A percentile compares a stretch with the other conserved stretches of the same genome.
Conservation (phyloP, 2,888 invertebrate genomes). For the Heteromyza rotundicornis region DNA sequence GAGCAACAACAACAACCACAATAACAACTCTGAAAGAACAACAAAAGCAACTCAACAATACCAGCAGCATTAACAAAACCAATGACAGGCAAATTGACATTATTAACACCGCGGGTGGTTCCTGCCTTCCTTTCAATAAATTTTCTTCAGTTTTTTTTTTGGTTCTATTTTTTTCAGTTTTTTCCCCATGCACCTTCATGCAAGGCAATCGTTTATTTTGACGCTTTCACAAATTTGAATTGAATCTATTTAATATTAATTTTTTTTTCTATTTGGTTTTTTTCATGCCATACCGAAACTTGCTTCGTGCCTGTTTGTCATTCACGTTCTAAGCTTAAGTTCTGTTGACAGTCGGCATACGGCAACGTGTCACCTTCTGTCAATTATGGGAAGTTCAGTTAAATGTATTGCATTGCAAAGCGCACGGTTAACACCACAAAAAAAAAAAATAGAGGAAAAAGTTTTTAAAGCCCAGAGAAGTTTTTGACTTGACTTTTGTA, state of each 20-base stretch:
- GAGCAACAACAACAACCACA: slow-evolving; percentile 5
- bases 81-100: slow-evolving; percentile 43
- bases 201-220: slow-evolving; percentile 14
- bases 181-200: background rate
- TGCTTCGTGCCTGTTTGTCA: background rate
- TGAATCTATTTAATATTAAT: slow-evolving; percentile 5
- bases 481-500: too few relatives aligned
- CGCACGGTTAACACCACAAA: too few relatives aligned
- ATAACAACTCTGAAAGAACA: slow-evolving; percentile 12
- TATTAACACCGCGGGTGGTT: slow-evolving; percentile 41
- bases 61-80: slow-evolving; percentile 19
- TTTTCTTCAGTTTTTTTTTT: background rate
- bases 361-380: slow-evolving; percentile 29
- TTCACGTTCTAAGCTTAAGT: slow-evolving; percentile 6
- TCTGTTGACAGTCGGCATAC: slow-evolving; percentile 25
- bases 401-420: slow-evolving; percentile 25
- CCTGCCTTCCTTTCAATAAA: slow-evolving; percentile 1
- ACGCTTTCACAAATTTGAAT: slow-evolving; percentile 15
- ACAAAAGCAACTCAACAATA: slow-evolving; percentile 13
- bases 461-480: too few relatives aligned
- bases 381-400: slow-evolving; percentile 30
- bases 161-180: background rate
- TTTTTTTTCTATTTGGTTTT: slow-evolving; percentile 18
- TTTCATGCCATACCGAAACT: background rate
- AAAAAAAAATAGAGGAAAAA: too few relatives aligned